Evolutionary conservation across 2,888 invertebrate species (phyloP), one percentile per base, ranked within the genome.

Genomic region (Apotomis betuletana): DNA sequence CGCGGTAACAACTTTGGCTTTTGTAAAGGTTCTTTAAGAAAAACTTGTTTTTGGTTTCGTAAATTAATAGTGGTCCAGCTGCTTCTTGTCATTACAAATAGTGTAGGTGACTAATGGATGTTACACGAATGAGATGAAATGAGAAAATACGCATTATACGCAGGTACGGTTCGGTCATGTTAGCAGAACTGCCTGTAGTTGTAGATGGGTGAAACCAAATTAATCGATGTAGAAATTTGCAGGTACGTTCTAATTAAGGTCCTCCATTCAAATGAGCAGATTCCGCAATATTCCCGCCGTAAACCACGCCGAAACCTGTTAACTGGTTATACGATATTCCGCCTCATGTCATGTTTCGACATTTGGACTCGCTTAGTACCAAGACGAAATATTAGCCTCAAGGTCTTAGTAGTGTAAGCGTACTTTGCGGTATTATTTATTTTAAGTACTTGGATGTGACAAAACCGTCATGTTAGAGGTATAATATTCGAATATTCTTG

Each of bases 1-100:
- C 78, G 77, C 81, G 70, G 12, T 51, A 15, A 69, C 61, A 62
- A 62, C 38, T 52, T 12, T 62, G 46, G 12, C 57, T 52, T 69
- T 62, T 62, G 38, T 69, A 57, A 69, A 57, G 57, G 27, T 58
- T 36, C 46, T 46, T 52, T 36, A 5, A 1, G 13, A 52, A 52
- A 63, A 52, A 13, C 38, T 63, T 63, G 10, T 38, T 52, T 63
- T 13, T 52, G 38, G 38, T 63, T 52, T 38, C 63, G 63, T 51
- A 52, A 38, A 38, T 9, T n/a, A 13, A 41, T 51, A 6, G 13
- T 36, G 4, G 44, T 9, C 36, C 38, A 58, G 36, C n/a, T 6
- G 6, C 38, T 38, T 58, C n/a, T 0, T 38, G 38, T 58, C 38
- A 38, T 6, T 27, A 57, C 4, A 12, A 49, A 49, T 49, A 49